Percentiles rank a stretch among this genome's conserved stretches.
These are phyloP conservation scores for Mus musculus DNA, from an alignment of 2,113 vertebrate species.

Conservation along the genomic window DNA sequence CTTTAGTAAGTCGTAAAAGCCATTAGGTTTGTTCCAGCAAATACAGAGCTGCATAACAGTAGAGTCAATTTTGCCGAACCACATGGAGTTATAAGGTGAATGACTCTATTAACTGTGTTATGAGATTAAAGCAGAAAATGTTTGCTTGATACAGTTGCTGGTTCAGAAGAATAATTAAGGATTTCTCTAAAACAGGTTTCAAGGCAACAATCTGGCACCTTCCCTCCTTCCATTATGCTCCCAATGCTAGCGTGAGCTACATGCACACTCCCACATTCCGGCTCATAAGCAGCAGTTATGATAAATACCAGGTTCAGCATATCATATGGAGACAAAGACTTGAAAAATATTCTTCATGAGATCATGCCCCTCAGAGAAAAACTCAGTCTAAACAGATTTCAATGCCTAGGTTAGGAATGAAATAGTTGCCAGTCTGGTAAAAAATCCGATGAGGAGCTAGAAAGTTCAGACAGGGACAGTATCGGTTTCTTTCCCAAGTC, in stretches of 20 bases:
- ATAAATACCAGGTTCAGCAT: constrained; percentile 44
- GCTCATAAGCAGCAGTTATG: background rate
- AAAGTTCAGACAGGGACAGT: constrained; percentile 76
- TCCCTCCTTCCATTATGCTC: constrained; percentile 57
- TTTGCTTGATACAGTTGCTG: constrained; percentile 63
- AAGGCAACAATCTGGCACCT: constrained; percentile 61
- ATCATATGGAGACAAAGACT: constrained; percentile 42
- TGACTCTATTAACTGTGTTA: constrained; percentile 60
- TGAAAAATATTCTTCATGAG: constrained; percentile 41
- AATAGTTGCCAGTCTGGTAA: constrained; percentile 83
- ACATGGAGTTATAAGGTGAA: constrained; percentile 33
- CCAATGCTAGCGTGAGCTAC: constrained; percentile 61
- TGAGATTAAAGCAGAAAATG: constrained; percentile 56
- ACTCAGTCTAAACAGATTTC: constrained; percentile 60
- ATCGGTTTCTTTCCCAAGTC: constrained; percentile 40
- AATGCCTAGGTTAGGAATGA: constrained; percentile 64
- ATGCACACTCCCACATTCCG: constrained; percentile 69
- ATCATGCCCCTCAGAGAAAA: constrained; percentile 44
- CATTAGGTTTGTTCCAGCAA: constrained; percentile 47
- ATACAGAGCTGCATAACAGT: constrained; percentile 33
- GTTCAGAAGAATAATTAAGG: constrained; percentile 53
- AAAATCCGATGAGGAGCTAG: constrained; percentile 63
- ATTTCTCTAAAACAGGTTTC: constrained; percentile 67
- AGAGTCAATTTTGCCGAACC: constrained; percentile 6
- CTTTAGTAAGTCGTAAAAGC: background rate